Base-by-base conservation (phyloP, 2,888 invertebrate genomes). In the Tineola bisselliella region DNA sequence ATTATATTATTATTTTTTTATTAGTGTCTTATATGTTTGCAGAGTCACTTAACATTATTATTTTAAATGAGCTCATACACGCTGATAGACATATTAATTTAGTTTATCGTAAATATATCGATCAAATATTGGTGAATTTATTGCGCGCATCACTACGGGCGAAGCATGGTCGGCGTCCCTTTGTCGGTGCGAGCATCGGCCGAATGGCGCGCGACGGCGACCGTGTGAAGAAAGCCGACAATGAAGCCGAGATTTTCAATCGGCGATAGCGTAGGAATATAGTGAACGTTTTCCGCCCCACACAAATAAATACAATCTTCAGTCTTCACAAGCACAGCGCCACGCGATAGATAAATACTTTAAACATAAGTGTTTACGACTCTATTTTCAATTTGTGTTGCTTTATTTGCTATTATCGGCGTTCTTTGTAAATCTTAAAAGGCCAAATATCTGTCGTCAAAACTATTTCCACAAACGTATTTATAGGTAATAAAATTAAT, bases 211-310 rank as follows among this genome's bases (percentile, higher is more conserved):
- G n/a, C 48, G 17, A 38, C 54, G 19, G 54, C 52, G 54, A 11
- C 54, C 61, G 59, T 62, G 63, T 63, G 62, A 64, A 64, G 63
- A 63, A 63, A 64, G 63, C 64, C 64, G 64, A 63, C 64, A 62
- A 31, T 60, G 48, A 44, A 54, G 59, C 62, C 56, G 63, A 63
- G 64, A 64, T 64, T 64, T 64, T 63, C 62, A 62, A 64, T 63
- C 63, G 62, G 60, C 60, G 63, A 64, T 64, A 64, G 62, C 62
- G 56, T 61, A 59, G 44, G 38, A 12, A 38, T 56, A 56, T 56
- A 30, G 56, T 56, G 56, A 56, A 30, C 56, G 19, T 30, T 56
- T 56, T 56, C 56, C 56, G 56, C 56, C 25, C 56, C 56, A 56
- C n/a, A 56, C 56, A 56, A 56, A 56, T 56, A 56, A 56, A 56